Percentiles rank a stretch among this genome's conserved stretches.
Evolutionary conservation across 2,113 vertebrate genomes (phyloP).

Genomic region (Rhinolophus sinicus): DNA sequence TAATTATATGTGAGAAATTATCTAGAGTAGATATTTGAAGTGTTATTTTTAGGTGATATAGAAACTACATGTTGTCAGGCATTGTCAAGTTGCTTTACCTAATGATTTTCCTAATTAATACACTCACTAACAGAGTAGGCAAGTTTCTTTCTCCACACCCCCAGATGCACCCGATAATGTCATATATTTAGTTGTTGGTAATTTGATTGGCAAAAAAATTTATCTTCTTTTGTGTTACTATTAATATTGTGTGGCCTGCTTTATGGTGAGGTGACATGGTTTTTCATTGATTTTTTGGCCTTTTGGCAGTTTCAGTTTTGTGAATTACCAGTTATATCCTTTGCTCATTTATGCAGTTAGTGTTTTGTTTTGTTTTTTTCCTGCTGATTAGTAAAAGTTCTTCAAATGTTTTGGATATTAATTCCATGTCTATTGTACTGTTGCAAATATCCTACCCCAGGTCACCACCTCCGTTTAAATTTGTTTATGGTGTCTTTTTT

Average conservation of each 20-base stretch:
- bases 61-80: background rate
- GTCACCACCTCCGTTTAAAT: background rate
- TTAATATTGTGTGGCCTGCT: background rate
- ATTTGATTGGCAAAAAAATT: background rate
- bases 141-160: background rate
- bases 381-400: background rate
- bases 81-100: background rate
- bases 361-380: slow-evolving; percentile 1
- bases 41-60: background rate
- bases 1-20: background rate
- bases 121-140: background rate
- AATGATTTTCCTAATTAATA: background rate
- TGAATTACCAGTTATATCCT: background rate
- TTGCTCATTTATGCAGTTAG: background rate
- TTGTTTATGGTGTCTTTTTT: background rate
- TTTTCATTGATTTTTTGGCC: background rate
- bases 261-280: background rate
- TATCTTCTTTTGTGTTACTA: background rate
- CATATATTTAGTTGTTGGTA: background rate
- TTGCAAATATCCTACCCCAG: background rate
- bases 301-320: background rate
- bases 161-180: background rate
- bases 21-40: background rate
- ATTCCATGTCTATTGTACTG: background rate
- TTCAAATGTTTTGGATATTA: slow-evolving; percentile 21